Conservation (phyloP, 1,140 invertebrate species). For the Lerema accius region DNA sequence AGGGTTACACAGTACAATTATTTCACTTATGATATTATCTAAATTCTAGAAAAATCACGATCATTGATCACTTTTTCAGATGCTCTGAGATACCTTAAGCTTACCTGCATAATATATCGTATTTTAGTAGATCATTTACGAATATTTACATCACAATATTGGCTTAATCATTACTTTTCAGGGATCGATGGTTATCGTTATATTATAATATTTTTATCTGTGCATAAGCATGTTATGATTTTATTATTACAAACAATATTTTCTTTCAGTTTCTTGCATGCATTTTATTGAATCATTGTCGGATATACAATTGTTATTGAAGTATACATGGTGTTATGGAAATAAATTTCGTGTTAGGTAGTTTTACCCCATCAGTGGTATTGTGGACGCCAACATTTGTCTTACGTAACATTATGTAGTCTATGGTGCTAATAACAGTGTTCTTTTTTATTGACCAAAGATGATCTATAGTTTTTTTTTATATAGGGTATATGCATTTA, state of each 20-base stretch:
- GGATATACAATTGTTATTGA: slow-evolving; percentile 12
- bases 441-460: too few species aligned
- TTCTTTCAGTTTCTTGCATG: slow-evolving; percentile 59
- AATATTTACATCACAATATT: slow-evolving; percentile 6
- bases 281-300: slow-evolving; percentile 12
- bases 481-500: too few species aligned
- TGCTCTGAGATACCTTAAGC: too few species aligned
- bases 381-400: too few species aligned
- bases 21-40: too few species aligned
- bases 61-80: too few species aligned
- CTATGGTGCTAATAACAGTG: too few species aligned
- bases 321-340: slow-evolving; percentile 33
- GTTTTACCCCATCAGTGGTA: slow-evolving; percentile 22
- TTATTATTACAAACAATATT: slow-evolving; percentile 39
- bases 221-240: slow-evolving; percentile 20
- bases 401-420: too few species aligned
- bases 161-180: slow-evolving; percentile 48
- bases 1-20: too few species aligned
- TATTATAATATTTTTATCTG: slow-evolving; percentile 22
- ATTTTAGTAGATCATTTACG: neutral
- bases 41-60: too few species aligned
- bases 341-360: slow-evolving; percentile 30
- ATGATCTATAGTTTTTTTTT: too few species aligned
- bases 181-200: slow-evolving; percentile 38
- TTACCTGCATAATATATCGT: neutral